Evolutionary conservation across 30 jellyfish, hydroid and myxozoan species (phyloP).

Genomic region (Pelagia noctiluca): DNA sequence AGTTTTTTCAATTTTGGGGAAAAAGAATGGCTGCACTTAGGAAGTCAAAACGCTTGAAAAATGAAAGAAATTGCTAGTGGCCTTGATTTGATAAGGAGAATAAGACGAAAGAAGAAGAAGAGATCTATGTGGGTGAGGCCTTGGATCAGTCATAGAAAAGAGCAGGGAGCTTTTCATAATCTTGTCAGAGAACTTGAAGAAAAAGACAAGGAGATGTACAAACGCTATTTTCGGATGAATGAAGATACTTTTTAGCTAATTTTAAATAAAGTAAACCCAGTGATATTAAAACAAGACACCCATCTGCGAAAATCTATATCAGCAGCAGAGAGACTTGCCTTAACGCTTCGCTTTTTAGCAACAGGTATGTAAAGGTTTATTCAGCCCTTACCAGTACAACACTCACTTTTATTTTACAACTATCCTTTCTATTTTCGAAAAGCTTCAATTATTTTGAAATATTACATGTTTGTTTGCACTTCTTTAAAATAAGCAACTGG

Average conservation of each 20-base stretch:
- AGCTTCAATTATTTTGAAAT: no score
- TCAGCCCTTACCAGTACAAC: no score
- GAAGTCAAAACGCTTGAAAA: no score
- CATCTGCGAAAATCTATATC: background rate
- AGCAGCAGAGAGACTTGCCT: background rate
- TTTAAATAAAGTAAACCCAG: background rate
- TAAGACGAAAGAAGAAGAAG: background rate
- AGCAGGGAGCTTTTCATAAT: background rate
- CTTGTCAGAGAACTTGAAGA: background rate
- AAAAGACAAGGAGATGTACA: background rate
- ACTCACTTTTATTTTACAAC: background rate
- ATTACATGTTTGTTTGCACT: background rate
- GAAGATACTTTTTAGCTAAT: background rate
- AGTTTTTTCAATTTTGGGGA: no score
- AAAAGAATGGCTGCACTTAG: no score
- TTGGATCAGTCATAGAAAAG: background rate
- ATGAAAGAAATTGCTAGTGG: no score
- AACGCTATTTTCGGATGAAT: background rate
- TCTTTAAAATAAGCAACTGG: no score
- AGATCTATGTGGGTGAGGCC: background rate
- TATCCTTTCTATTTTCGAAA: no score
- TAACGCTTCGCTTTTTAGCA: background rate
- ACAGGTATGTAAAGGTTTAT: background rate
- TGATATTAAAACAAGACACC: background rate
- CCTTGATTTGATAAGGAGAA: no score